Evolutionary conservation across 2,888 invertebrate genomes (phyloP), one percentile per base, ranked within the genome.

Genomic region (Parapristionchus giblindavisi): DNA sequence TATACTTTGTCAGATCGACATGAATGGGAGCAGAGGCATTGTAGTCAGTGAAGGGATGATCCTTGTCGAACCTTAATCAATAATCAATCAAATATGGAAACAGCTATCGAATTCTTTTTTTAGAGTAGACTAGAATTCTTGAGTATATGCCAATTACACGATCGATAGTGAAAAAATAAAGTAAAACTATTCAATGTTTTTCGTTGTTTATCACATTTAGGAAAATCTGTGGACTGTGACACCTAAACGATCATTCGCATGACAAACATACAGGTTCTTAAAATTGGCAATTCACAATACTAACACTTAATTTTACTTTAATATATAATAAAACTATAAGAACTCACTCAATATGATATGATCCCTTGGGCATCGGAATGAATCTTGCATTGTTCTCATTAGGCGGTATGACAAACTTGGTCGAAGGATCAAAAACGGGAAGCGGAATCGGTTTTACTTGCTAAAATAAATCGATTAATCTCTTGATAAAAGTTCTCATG

Each of bases 1-100:
- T 52, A 52, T 51, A 68, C 68, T 68, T 68, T 36, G 68, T 52
- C 34, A 68, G 36, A 36, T 68, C 68, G 21, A 68, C 34, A n/a
- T 21, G 21, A 24, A 52, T 68, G 21, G 51, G 68, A 34, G 51
- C 51, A 3, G 63, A 43, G 29, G 43, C 17, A 32, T 68, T 52
- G 68, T 24, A 68, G 5, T 6, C 34, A 17, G 51, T n/a, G 17
- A n/a, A 17, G 24, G 68, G 68, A 3, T 68, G 27, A 40, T 52
- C 52, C 52, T 68, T 52, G 68, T 52, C 32, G 68, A 68, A 68
- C 43, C 68, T 68, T 3, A 21, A 52, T n/a, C n/a, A n/a, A n/a
- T n/a, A n/a, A n/a, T n/a, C n/a, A n/a, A n/a, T n/a, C n/a, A n/a
- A n/a, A n/a, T n/a, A n/a, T n/a, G n/a, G n/a, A n/a, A n/a, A n/a